Base-by-base conservation (phyloP, 2,888 invertebrate species). In the Sphaerophoria taeniata region DNA sequence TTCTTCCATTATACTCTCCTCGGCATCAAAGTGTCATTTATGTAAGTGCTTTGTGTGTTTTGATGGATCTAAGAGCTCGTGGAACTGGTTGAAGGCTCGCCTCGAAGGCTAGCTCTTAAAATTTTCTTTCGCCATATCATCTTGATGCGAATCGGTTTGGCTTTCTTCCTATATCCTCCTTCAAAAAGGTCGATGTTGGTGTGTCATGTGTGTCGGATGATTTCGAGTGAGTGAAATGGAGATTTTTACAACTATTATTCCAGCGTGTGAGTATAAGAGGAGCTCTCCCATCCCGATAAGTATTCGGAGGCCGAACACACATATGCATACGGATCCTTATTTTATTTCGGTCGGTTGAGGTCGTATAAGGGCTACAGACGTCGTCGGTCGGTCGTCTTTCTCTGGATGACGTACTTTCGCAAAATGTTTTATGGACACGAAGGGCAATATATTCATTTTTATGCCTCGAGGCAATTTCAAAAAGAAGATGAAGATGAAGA, bases 21-120 rank as follows among this genome's bases (percentile, higher is more conserved):
- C 69, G 72, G 72, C 80, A 81, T 85, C 84, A 85, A 81, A 85
- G 85, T 85, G 81, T 77, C 85, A 81, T 85, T 85, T 77, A 60
- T 85, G 47, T 81, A 77, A 85, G 85, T 85, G 85, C 77, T 65
- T 65, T 77, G 76, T 81, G 76, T 81, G 77, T 77, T 77, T 73
- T 81, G 81, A 85, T 77, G 81, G 76, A 81, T 77, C 24, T 24
- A 81, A 72, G 72, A 85, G 81, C 51, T 76, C 73, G 53, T 63
- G n/a, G 56, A 12, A 9, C 63, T 33, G 61, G 61, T 60, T 34
- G 43, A 51, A 34, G 71, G 39, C 49, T 61, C 43, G 43, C 12
- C 67, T 36, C 56, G 33, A 45, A n/a, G 34, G 12, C 2, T 3
- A 39, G 49, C 63, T 65, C 11, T 43, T 7, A 36, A 49, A 49